phyloP scores from a whole-genome alignment of 2,888 invertebrate genomes.

The Tenodera sinensis region DNA sequence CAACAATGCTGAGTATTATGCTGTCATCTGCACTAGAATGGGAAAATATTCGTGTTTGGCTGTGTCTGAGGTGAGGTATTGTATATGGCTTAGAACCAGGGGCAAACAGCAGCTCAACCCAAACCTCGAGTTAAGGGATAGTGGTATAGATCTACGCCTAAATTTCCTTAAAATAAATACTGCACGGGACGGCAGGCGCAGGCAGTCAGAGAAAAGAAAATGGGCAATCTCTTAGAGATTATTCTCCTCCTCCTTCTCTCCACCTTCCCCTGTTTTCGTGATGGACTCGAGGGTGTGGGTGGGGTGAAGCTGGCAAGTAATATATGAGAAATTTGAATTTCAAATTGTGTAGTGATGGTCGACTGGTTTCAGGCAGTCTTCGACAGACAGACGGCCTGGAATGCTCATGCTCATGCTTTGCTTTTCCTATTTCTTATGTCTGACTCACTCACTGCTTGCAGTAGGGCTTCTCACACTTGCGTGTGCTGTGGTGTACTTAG shows the following conservation, averaged over 20 bases:
- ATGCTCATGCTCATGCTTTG: not conserved
- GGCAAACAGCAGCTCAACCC: no score
- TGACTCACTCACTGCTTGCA: not conserved
- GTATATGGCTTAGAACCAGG: no score
- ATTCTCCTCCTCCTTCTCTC: not conserved
- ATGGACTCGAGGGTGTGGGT: constrained; percentile 3
- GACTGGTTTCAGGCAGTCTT: not conserved
- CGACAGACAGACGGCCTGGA: not conserved
- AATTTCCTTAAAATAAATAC: not conserved
- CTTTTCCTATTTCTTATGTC: not conserved
- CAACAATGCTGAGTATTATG: no score
- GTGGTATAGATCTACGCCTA: not conserved
- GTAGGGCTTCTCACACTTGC: not conserved
- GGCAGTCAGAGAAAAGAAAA: not conserved
- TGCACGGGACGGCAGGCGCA: not conserved
- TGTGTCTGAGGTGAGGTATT: no score
- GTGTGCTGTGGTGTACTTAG: no score
- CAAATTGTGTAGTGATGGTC: constrained; percentile 5
- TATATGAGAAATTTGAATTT: constrained; percentile 14
- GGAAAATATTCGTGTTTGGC: no score
- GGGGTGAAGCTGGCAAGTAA: constrained; percentile 1
- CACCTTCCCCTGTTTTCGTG: not conserved
- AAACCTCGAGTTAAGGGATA: no score
- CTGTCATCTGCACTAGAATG: no score
- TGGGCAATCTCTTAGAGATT: not conserved